Percentiles rank a stretch among this genome's conserved stretches.
Conservation (phyloP, 1,140 invertebrate genomes). For the Calycopis cecrops region DNA sequence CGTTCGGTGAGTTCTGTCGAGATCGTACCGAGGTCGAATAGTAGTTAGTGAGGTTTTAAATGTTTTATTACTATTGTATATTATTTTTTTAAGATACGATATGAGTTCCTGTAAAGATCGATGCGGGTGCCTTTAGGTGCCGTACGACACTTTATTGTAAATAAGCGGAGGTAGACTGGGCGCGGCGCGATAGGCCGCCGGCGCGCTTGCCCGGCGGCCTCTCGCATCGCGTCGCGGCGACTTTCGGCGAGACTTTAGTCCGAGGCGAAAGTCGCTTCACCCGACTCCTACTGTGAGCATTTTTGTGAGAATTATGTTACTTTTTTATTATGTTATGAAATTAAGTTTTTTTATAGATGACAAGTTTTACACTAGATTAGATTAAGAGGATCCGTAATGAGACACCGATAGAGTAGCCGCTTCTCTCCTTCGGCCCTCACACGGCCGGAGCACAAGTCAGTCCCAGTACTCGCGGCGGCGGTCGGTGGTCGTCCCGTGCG, state of each 20-base stretch:
- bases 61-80: slow-evolving; percentile 73
- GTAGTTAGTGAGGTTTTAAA: slow-evolving; percentile 74
- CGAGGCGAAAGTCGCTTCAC: slow-evolving; percentile 50
- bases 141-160: slow-evolving; percentile 62
- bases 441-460: slow-evolving; percentile 61
- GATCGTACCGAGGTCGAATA: slow-evolving; percentile 64
- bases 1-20: slow-evolving; percentile 66
- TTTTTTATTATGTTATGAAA: slow-evolving; percentile 65
- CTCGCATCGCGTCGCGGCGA: slow-evolving; percentile 24
- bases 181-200: slow-evolving; percentile 32
- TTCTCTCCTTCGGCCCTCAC: slow-evolving; percentile 69
- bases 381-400: slow-evolving; percentile 73
- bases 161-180: slow-evolving; percentile 53
- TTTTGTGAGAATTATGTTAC: slow-evolving; percentile 71
- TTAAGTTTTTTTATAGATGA: slow-evolving; percentile 66
- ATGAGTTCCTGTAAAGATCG: slow-evolving; percentile 72
- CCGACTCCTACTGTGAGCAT: slow-evolving; percentile 67
- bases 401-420: slow-evolving; percentile 75
- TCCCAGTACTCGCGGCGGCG: slow-evolving; percentile 27
- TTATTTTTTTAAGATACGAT: slow-evolving; percentile 72
- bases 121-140: slow-evolving; percentile 39
- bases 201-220: slow-evolving; percentile 16
- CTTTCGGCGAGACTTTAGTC: slow-evolving; percentile 31
- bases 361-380: slow-evolving; percentile 74
- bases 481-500: slow-evolving; percentile 27